phyloP scores from a whole-genome alignment of 2,888 invertebrate species.

The Acronicta leporina region DNA sequence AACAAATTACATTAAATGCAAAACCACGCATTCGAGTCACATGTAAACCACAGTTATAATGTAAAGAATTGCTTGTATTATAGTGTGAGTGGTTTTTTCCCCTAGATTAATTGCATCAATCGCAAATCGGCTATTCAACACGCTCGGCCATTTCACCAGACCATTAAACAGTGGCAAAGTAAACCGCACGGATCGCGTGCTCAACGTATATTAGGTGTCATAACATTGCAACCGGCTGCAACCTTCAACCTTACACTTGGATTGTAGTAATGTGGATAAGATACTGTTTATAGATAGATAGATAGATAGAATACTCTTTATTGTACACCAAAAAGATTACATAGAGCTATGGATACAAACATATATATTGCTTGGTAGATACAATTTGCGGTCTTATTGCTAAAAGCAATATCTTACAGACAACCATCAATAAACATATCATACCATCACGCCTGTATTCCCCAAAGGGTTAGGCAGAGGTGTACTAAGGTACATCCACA shows the following conservation, averaged over 20 bases:
- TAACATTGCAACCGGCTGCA: slow-evolving; percentile 73
- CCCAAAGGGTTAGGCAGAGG: no score
- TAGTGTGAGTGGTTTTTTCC: slow-evolving; percentile 41
- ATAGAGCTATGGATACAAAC: no score
- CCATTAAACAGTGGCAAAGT: slow-evolving; percentile 72
- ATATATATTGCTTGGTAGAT: no score
- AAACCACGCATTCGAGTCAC: slow-evolving; percentile 16
- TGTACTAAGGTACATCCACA: no score
- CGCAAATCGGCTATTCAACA: slow-evolving; percentile 65
- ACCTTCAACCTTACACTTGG: slow-evolving; percentile 65
- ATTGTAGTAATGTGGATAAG: slow-evolving; percentile 45
- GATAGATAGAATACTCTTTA: no score
- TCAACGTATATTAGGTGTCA: slow-evolving; percentile 85
- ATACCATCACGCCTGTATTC: no score
- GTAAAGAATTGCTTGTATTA: slow-evolving; percentile 38
- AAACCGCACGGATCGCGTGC: slow-evolving; percentile 79
- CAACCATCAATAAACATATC: no score
- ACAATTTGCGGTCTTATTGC: no score
- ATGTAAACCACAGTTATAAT: slow-evolving; percentile 24
- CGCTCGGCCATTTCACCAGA: slow-evolving; percentile 65
- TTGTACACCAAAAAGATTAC: no score
- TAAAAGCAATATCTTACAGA: no score
- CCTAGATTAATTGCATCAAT: slow-evolving; percentile 67
- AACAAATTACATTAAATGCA: slow-evolving; percentile 29
- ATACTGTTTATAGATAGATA: no score